These are phyloP conservation scores for Sciurus carolinensis DNA, from an alignment of 2,797 vertebrate species.

Conservation along the genomic window DNA sequence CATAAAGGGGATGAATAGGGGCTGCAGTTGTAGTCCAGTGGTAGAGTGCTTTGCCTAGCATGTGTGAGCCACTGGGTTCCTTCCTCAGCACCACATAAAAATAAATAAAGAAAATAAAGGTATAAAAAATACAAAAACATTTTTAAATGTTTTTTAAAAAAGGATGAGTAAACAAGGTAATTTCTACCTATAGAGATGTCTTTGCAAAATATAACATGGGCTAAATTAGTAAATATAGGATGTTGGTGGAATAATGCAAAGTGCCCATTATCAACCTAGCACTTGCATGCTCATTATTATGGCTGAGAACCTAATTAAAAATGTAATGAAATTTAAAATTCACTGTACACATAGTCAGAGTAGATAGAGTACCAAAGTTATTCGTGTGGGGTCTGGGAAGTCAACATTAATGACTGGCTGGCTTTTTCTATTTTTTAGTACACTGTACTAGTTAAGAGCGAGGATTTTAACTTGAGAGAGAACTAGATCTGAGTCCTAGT, in stretches of 20 bases:
- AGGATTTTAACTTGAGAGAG: constrained; percentile 6
- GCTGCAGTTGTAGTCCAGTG: no score
- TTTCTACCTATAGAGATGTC: constrained; percentile 1
- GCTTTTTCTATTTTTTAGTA: neutral
- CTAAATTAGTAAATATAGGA: neutral
- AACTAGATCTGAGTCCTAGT: neutral
- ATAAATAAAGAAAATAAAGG: no score
- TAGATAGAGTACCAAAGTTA: neutral
- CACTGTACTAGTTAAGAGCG: neutral
- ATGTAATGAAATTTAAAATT: constrained; percentile 26
- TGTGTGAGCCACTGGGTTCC: no score
- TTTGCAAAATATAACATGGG: constrained; percentile 21
- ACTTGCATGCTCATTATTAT: neutral
- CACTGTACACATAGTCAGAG: neutral
- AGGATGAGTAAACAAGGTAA: neutral
- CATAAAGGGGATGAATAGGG: constrained; percentile 15
- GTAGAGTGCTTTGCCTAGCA: no score
- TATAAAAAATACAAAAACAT: no score
- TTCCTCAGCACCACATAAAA: no score
- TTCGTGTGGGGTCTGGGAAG: neutral
- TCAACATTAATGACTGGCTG: neutral
- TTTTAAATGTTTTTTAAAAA: neutral
- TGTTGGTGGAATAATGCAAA: neutral
- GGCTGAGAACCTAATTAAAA: neutral
- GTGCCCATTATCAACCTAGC: neutral